Evolutionary conservation across 2,888 invertebrate genomes (phyloP), one percentile per base, ranked within the genome.

Genomic region (Zhuqinia jingwanae): DNA sequence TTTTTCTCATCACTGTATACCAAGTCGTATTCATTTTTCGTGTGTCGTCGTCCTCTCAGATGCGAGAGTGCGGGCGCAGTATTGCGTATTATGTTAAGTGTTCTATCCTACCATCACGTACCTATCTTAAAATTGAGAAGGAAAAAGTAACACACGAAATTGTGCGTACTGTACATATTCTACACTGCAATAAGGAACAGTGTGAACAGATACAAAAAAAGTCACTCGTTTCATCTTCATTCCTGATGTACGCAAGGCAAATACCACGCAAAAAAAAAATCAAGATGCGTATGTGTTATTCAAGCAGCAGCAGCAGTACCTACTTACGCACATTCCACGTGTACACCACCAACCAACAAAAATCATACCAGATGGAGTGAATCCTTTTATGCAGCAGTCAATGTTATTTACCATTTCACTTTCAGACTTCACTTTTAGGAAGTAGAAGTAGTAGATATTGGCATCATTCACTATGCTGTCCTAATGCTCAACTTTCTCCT

Each of bases 331-430:
- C 70, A 70, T 22, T 70, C 36, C 36, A 36, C 36, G 53, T 17
- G 53, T 53, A 17, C n/a, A 42, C n/a, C 36, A 11, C 17, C 36
- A 13, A 42, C 17, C 25, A 27, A 8, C 36, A 11, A 17, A 68
- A 13, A 42, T 20, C 25, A 27, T 15, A 63, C 15, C 11, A 15
- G 22, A 5, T 20, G 25, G 45, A 60, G 42, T 22, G 78, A 63
- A 45, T 63, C 65, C 30, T 65, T 60, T 50, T 79, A n/a, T n/a
- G n/a, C n/a, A 36, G 63, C 47, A 65, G 47, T 27, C 22, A 30
- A 47, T 79, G 65, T 79, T 60, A 70, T 36, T 80, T 80, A 27
- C 36, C n/a, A n/a, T 8, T 25, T 27, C 53, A 22, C 45, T 42
- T 77, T 77, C 77, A 58, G 10, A 22, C 8, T 47, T 58, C 42